A percentile compares a stretch with the other conserved stretches of the same genome.
phyloP scores from a whole-genome alignment of 2,797 vertebrate species.

The Petrocephalus schoutedeni region DNA sequence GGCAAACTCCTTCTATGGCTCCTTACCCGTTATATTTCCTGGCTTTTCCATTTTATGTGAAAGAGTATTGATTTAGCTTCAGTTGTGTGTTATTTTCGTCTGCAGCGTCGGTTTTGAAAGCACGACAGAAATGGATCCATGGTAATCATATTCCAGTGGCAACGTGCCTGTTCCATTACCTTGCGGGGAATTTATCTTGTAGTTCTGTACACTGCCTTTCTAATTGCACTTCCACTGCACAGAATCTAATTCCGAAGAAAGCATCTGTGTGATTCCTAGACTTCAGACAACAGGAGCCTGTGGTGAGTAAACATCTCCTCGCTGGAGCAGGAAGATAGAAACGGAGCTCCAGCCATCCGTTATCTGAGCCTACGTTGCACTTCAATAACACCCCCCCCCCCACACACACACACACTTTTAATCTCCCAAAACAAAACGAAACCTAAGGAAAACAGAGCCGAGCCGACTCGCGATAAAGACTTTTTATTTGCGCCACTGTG shows the following conservation, averaged over 20 bases:
- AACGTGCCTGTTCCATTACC: constrained; percentile 55
- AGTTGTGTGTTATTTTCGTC: constrained; percentile 52
- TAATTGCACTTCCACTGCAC: constrained; percentile 59
- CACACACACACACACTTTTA: constrained; percentile 42
- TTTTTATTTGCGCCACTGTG: constrained; percentile 26
- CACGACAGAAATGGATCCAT: constrained; percentile 64
- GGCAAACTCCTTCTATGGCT: constrained; percentile 50
- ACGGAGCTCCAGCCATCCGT: constrained; percentile 60
- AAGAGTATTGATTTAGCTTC: constrained; percentile 54
- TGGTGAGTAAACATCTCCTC: constrained; percentile 60
- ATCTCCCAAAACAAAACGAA: constrained; percentile 65
- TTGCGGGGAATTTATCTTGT: constrained; percentile 38
- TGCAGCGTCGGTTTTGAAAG: constrained; percentile 45
- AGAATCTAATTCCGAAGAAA: constrained; percentile 62
- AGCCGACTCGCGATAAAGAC: constrained; percentile 55
- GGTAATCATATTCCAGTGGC: constrained; percentile 64
- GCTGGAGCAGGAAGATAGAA: constrained; percentile 65
- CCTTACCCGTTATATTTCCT: constrained; percentile 50
- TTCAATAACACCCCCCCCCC: constrained; percentile 61
- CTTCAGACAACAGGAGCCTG: constrained; percentile 49
- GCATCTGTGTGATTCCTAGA: constrained; percentile 50
- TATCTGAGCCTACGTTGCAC: constrained; percentile 63
- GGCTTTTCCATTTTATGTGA: constrained; percentile 23
- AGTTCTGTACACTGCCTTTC: constrained; percentile 28
- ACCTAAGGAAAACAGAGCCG: constrained; percentile 53